Percentiles rank a stretch among this genome's conserved stretches.
Evolutionary conservation across 2,113 vertebrate genomes (phyloP).

Genomic region (Sakesphorus luctuosus): DNA sequence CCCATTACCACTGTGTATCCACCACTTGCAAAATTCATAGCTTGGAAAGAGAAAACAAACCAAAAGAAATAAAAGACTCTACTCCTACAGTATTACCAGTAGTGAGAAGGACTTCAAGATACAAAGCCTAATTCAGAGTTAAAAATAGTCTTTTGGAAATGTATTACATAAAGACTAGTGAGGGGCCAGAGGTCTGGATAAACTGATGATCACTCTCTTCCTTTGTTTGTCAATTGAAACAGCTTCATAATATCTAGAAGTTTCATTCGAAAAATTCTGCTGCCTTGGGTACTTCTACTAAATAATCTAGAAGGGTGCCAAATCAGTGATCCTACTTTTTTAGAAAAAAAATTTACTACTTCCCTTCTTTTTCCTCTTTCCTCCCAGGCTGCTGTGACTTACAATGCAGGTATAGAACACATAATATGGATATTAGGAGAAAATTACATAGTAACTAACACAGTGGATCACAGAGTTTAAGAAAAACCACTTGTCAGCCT

Average conservation of each 20-base stretch:
- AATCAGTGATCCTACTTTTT: not conserved
- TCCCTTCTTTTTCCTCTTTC: not conserved
- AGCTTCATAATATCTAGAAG: not conserved
- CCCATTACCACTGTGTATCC: constrained; percentile 24
- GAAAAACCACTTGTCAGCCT: not conserved
- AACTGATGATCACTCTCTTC: not conserved
- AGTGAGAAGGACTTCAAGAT: not conserved
- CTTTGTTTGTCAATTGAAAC: not conserved
- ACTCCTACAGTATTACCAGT: not conserved
- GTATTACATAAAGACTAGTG: not conserved
- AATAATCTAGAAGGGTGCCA: not conserved
- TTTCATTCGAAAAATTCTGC: not conserved
- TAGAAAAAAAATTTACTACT: not conserved
- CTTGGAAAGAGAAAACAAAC: not conserved
- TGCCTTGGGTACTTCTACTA: not conserved
- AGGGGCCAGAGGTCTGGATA: not conserved
- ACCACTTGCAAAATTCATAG: not conserved
- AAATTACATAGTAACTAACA: not conserved
- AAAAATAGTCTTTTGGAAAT: constrained; percentile 14
- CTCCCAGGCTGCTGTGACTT: not conserved
- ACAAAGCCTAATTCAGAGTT: constrained; percentile 32
- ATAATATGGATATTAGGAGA: not conserved
- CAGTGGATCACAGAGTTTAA: not conserved
- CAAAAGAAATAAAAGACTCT: not conserved
- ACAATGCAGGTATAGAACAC: not conserved